These are phyloP conservation scores for Dendrophyllia cribrosa DNA, from an alignment of 64 coral and sea anemone genomes.

Conservation along the genomic window DNA sequence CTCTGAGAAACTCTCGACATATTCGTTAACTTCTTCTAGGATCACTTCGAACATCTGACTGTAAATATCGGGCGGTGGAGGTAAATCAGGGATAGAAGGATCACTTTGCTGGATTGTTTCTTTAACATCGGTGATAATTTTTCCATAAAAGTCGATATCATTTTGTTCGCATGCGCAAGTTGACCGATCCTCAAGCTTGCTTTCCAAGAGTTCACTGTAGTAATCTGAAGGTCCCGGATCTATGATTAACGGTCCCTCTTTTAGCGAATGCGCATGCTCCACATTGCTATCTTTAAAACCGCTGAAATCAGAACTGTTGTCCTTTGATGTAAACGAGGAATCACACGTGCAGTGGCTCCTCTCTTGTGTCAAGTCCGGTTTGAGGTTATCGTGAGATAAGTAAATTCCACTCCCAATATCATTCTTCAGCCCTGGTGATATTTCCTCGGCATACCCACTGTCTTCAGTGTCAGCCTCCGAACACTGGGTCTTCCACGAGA, in stretches of 20 bases:
- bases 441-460: slow-evolving; percentile 25
- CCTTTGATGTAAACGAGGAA: background rate
- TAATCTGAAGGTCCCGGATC: background rate
- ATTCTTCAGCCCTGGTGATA: background rate
- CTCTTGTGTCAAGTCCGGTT: background rate
- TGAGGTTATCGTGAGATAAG: background rate
- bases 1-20: background rate
- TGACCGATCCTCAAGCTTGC: background rate
- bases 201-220: background rate
- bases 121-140: background rate
- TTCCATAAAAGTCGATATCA: background rate
- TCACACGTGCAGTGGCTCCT: background rate
- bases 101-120: background rate
- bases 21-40: slow-evolving; percentile 34
- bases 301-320: background rate
- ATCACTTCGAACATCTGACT: slow-evolving; percentile 36
- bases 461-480: slow-evolving; percentile 40
- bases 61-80: slow-evolving; percentile 30
- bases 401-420: background rate
- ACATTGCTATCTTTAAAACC: background rate
- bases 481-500: slow-evolving; percentile 25
- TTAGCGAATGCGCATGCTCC: background rate
- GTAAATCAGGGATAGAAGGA: background rate
- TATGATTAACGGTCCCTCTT: background rate
- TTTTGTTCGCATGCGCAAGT: background rate